Base-by-base conservation (phyloP, 2,113 vertebrate species). In the Tamias sibiricus region DNA sequence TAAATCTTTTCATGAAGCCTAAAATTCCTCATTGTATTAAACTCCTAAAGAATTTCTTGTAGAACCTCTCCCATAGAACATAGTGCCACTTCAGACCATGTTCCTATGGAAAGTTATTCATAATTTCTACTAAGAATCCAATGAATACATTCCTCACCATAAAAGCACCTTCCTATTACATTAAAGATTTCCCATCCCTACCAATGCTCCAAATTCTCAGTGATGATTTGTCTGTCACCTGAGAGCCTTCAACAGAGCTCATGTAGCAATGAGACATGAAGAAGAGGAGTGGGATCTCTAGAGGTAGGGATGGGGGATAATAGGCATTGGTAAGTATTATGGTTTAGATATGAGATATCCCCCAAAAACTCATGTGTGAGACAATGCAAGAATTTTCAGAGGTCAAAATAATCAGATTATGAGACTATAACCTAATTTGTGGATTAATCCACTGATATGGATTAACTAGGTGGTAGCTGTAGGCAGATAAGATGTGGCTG, bases 31-130 rank as follows among this genome's bases (percentile, higher is more conserved):
- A 91, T 77, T 92, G 75, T 87, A 86, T 20, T 84, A 71, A 77
- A 47, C 13, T 72, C 52, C 37, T 59, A 64, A 35, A 14, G 14
- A 49, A 81, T 81, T 86, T 95, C 69, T 90, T 85, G 7, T 12
- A 66, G 32, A 94, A 49, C 66, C 37, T 76, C 93, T 89, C 71
- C 52, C 32, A 72, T 62, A 79, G 68, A 94, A 77, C 40, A 92
- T 42, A 68, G 6, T 6, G 40, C 13, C 22, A 71, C 32, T 40
- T 40, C 86, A 42, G 20, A 49, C 30, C 57, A 94, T 6, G 20
- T 80, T 93, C 47, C 11, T 74, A 66, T 32, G 75, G 17, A 88
- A 97, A 91, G 37, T 52, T 35, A 89, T 77, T 59, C 52, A 86
- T 44, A 64, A 87, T 85, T 88, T 85, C 74, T 85, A 37, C n/a